Evolutionary conservation across 2,888 invertebrate species (phyloP).

Genomic region (Bibio marci): DNA sequence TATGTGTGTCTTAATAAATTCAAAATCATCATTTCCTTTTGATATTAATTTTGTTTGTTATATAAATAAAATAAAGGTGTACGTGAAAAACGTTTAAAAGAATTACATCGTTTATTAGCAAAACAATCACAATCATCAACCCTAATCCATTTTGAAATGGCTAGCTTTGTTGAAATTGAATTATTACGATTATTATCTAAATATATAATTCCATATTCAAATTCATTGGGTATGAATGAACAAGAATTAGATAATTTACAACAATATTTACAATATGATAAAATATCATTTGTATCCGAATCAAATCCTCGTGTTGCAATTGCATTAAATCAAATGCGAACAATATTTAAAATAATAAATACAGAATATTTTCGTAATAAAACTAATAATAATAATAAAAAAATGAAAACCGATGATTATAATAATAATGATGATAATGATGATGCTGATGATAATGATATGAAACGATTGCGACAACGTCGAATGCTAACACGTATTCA

Average conservation of each 20-base stretch:
- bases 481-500: conserved; percentile 57
- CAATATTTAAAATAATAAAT: conserved; percentile 33
- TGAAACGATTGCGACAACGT: too few relatives aligned
- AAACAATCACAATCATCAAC: conserved; percentile 37
- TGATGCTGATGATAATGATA: too few relatives aligned
- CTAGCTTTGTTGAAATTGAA: conserved; percentile 59
- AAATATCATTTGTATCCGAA: conserved; percentile 55
- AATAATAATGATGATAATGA: too few relatives aligned
- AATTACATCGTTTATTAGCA: conserved; percentile 48
- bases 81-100: conserved; percentile 40
- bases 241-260: conserved; percentile 67
- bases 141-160: conserved; percentile 71
- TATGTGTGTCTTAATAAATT: background rate
- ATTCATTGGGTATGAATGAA: conserved; percentile 79
- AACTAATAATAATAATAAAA: too few relatives aligned
- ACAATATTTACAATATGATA: conserved; percentile 48
- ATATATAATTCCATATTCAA: conserved; percentile 52
- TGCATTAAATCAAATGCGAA: conserved; percentile 66
- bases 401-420: too few relatives aligned
- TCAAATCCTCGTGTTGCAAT: conserved; percentile 64
- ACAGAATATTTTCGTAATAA: conserved; percentile 14
- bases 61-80: conserved; percentile 33
- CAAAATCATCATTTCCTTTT: background rate
- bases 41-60: conserved; percentile 2
- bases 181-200: conserved; percentile 47